phyloP scores from a whole-genome alignment of 2,888 invertebrate species.

The Ophion obscuratus region DNA sequence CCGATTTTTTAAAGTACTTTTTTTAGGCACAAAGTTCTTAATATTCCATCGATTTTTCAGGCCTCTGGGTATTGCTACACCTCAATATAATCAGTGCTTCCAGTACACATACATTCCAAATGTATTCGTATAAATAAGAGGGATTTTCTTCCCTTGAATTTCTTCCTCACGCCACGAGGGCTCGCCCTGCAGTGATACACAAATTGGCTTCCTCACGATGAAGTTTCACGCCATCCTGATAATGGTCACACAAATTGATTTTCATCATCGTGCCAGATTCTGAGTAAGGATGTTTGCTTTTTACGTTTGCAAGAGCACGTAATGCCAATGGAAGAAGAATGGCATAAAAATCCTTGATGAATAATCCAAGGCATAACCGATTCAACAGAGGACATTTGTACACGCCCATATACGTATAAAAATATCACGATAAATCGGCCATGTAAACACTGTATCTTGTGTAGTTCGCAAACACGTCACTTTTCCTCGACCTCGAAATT shows the following conservation, averaged over 20 bases:
- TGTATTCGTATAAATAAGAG: no score
- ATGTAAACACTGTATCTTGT: conserved; percentile 11
- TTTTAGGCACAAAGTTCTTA: no score
- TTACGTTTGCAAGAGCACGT: not conserved
- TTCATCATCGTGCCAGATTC: not conserved
- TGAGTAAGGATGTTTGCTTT: conserved; percentile 2
- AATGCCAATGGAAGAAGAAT: not conserved
- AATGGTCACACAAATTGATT: not conserved
- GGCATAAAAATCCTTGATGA: conserved; percentile 49
- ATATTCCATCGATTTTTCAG: no score
- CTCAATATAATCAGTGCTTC: no score
- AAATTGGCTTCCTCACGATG: no score
- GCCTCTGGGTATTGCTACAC: no score
- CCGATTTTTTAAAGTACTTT: no score
- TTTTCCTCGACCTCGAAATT: conserved; percentile 53
- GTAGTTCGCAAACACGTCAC: conserved; percentile 17
- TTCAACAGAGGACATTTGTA: conserved; percentile 16
- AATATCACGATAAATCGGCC: conserved; percentile 18
- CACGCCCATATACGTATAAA: conserved; percentile 8
- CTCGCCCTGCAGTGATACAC: no score
- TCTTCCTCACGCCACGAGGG: no score
- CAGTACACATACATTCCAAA: no score
- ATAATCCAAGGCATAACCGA: conserved; percentile 59
- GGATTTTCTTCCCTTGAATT: no score
- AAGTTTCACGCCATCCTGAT: not conserved